Evolutionary conservation across 2,888 invertebrate genomes (phyloP).

Genomic region (Eustalomyia histrio): DNA sequence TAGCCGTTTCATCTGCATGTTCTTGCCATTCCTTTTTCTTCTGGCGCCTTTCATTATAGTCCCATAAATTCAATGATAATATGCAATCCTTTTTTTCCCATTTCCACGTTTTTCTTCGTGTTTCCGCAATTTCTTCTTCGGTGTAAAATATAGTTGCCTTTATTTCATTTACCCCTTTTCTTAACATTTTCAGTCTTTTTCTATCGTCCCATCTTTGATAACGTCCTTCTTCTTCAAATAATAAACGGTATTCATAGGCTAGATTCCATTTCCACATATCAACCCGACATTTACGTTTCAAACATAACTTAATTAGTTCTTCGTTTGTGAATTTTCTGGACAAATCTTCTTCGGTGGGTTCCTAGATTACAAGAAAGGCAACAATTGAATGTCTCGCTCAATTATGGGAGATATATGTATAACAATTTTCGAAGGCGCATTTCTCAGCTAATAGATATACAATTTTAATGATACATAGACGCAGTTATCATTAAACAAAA

Average conservation of each 20-base stretch:
- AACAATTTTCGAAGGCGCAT: too few relatives aligned
- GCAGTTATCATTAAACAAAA: too few relatives aligned
- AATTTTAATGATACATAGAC: too few relatives aligned
- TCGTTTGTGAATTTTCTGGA: neutral
- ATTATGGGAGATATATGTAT: too few relatives aligned
- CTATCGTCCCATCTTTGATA: neutral
- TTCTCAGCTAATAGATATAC: too few relatives aligned
- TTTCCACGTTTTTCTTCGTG: neutral
- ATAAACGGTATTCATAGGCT: neutral
- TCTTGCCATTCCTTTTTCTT: neutral
- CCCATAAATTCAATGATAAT: neutral
- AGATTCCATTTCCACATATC: neutral
- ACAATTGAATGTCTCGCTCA: too few relatives aligned
- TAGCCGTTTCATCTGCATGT: neutral
- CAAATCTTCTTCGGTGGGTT: slow-evolving; percentile 3
- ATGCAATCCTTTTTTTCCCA: neutral
- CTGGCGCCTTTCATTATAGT: neutral
- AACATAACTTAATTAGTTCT: neutral
- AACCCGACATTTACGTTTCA: neutral
- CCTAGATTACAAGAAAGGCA: neutral
- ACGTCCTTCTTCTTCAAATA: neutral
- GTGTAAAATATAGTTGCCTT: neutral
- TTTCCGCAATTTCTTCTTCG: neutral
- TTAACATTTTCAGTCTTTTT: neutral
- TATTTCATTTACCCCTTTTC: neutral